These are phyloP conservation scores for Knipowitschia caucasica DNA, from an alignment of 2,797 vertebrate species.

Conservation along the genomic window DNA sequence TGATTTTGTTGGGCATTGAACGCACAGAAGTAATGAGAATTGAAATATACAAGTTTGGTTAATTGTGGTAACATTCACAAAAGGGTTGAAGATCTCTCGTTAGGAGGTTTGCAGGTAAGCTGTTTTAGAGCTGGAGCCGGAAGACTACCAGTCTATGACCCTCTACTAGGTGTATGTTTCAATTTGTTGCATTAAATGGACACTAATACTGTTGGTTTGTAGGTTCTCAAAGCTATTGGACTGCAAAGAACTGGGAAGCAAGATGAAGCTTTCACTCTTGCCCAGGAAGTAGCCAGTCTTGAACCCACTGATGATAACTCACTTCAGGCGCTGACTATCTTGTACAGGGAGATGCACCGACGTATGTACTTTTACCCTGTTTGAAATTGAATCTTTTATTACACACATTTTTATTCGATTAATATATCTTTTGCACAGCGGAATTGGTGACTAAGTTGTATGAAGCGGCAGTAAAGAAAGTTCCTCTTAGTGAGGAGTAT, in stretches of 20 bases:
- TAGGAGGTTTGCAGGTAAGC: too few species aligned
- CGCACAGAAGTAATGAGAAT: too few species aligned
- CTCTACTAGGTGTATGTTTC: too few species aligned
- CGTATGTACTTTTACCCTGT: conserved; percentile 43
- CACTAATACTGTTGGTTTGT: background rate
- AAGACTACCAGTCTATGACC: too few species aligned
- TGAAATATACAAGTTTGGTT: too few species aligned
- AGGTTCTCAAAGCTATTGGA: conserved; percentile 97
- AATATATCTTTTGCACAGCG: conserved; percentile 68
- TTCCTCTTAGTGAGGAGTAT: conserved; percentile 95
- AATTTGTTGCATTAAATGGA: too few species aligned
- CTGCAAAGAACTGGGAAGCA: conserved; percentile 95
- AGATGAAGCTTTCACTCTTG: conserved; percentile 91
- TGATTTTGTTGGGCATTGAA: too few species aligned
- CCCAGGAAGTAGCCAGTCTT: conserved; percentile 91
- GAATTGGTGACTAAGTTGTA: conserved; percentile 97
- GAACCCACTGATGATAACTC: conserved; percentile 98
- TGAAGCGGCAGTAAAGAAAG: conserved; percentile 95
- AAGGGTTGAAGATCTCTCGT: too few species aligned
- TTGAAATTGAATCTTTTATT: too few species aligned
- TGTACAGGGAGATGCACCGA: conserved; percentile 97
- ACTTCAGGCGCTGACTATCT: conserved; percentile 93
- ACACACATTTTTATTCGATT: background rate
- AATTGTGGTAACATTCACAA: too few species aligned
- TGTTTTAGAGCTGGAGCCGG: too few species aligned